These are phyloP conservation scores for Odontocolon sp. DNA, from an alignment of 2,888 invertebrate genomes.

Conservation along the genomic window DNA sequence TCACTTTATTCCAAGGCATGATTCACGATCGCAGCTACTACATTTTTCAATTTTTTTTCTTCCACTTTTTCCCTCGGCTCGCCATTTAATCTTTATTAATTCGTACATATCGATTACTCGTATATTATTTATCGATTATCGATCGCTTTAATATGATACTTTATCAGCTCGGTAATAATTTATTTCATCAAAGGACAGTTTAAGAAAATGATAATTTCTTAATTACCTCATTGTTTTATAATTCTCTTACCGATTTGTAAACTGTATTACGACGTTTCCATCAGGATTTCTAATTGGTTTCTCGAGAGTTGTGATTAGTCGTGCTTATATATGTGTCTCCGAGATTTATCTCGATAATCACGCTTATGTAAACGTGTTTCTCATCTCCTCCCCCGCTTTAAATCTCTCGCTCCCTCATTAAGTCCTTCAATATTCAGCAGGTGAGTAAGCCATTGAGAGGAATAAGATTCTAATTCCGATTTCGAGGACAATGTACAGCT, in stretches of 20 bases:
- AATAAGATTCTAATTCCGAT: constrained; percentile 61
- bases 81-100: constrained; percentile 44
- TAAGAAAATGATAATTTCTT: neutral
- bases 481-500: constrained; percentile 51
- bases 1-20: constrained; percentile 54
- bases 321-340: neutral
- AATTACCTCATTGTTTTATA: constrained; percentile 14
- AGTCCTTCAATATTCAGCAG: constrained; percentile 62
- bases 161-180: neutral
- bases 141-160: neutral
- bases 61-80: constrained; percentile 10
- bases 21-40: constrained; percentile 46
- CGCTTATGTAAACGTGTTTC: constrained; percentile 14
- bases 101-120: too few relatives aligned
- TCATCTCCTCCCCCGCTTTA: neutral
- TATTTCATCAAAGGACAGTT: neutral
- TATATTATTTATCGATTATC: constrained; percentile 27
- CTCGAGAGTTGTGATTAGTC: constrained; percentile 3
- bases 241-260: neutral
- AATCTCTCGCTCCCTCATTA: constrained; percentile 6
- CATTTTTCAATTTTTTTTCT: constrained; percentile 5
- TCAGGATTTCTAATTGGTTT: constrained; percentile 7
- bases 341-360: constrained; percentile 1
- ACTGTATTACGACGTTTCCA: neutral
- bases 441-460: constrained; percentile 65